A percentile compares a stretch with the other conserved stretches of the same genome.
phyloP scores from a whole-genome alignment of 2,113 vertebrate species.

The Gambusia affinis region DNA sequence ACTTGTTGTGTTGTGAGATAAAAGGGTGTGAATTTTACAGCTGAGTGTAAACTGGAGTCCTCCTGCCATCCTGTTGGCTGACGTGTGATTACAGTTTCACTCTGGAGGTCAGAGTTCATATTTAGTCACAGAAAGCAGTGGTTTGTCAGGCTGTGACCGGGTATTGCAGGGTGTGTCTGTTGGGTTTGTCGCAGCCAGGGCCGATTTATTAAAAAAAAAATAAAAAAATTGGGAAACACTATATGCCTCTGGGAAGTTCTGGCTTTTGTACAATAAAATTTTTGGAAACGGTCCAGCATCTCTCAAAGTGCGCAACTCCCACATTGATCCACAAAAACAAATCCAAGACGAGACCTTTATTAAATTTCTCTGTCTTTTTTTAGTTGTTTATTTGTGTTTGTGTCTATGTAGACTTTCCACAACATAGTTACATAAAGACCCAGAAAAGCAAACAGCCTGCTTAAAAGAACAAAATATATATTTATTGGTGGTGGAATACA shows the following conservation, averaged over 20 bases:
- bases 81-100: slow-evolving; percentile 40
- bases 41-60: neutral
- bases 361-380: neutral
- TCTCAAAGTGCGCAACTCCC: neutral
- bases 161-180: slow-evolving; percentile 29
- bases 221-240: slow-evolving; percentile 17
- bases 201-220: neutral
- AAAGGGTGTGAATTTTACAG: slow-evolving; percentile 8
- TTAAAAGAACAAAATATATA: neutral
- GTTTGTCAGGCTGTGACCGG: slow-evolving; percentile 23
- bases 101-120: slow-evolving; percentile 45
- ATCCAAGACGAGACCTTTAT: neutral
- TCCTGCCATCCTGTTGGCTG: slow-evolving; percentile 11
- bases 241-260: slow-evolving; percentile 17
- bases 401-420: neutral
- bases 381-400: neutral
- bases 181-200: slow-evolving; percentile 34
- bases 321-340: neutral
- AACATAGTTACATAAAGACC: neutral
- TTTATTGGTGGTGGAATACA: neutral
- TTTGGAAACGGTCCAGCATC: slow-evolving; percentile 3
- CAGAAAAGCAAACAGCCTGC: no score
- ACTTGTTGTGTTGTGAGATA: neutral
- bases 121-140: slow-evolving; percentile 45
- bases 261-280: slow-evolving; percentile 18